phyloP scores from a whole-genome alignment of 2,797 vertebrate species.

The Otolemur crassicaudatus region DNA sequence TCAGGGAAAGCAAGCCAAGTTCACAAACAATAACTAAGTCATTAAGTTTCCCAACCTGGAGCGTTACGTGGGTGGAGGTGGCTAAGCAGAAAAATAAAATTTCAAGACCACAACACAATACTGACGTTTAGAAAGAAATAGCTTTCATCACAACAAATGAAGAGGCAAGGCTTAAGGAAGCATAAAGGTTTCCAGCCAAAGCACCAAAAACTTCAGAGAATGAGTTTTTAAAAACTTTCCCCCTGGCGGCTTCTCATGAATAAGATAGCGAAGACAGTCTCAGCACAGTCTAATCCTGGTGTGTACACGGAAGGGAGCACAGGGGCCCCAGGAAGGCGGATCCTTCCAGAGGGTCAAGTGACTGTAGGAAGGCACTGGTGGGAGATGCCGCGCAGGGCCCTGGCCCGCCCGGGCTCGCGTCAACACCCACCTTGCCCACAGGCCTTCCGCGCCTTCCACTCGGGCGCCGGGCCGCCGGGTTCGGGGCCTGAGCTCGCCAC shows the following conservation, averaged over 20 bases:
- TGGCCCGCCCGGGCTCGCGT: neutral
- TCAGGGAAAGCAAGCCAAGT: neutral
- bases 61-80: neutral
- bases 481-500: neutral
- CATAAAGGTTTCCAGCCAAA: neutral
- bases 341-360: neutral
- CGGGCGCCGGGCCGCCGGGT: neutral
- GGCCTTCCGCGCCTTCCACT: neutral
- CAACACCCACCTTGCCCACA: neutral
- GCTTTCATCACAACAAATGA: neutral
- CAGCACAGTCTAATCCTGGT: neutral
- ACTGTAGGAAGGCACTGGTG: neutral
- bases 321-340: neutral
- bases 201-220: neutral
- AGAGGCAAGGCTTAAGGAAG: neutral
- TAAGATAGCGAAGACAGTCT: neutral
- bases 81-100: neutral
- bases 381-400: neutral
- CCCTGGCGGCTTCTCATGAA: neutral
- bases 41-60: conserved; percentile 11
- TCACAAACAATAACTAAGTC: neutral
- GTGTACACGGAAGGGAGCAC: neutral
- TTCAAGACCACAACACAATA: neutral
- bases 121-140: neutral
- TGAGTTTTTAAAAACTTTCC: neutral